Conservation (phyloP, 2,888 invertebrate species). For the Tenodera sinensis region DNA sequence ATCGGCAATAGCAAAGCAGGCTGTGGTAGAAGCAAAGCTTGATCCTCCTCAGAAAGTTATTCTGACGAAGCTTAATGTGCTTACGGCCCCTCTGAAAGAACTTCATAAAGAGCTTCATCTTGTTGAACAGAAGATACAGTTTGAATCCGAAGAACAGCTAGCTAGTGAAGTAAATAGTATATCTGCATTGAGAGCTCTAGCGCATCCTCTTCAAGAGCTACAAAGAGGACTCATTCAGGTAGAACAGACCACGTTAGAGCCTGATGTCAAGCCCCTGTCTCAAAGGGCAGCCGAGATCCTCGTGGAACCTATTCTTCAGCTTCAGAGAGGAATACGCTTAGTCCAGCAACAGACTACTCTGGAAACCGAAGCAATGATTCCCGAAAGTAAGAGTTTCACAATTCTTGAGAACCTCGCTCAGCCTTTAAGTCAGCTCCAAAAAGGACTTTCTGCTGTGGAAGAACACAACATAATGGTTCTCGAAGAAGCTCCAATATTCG, state of each 20-base stretch:
- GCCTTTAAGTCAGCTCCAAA: conserved; percentile 18
- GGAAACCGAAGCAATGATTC: not conserved
- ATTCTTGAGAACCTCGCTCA: conserved; percentile 15
- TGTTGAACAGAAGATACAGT: conserved; percentile 26
- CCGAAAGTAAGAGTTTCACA: not conserved
- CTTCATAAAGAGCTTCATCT: conserved; percentile 45
- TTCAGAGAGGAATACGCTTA: conserved; percentile 37
- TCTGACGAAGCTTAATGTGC: conserved; percentile 30
- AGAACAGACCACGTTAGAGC: conserved; percentile 8
- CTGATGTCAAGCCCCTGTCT: not conserved
- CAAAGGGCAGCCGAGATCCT: conserved; percentile 41
- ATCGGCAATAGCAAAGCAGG: not conserved
- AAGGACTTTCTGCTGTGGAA: not conserved
- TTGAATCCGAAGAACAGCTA: conserved; percentile 16
- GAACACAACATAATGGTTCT: conserved; percentile 1
- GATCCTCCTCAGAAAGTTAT: not conserved
- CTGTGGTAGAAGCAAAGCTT: not conserved
- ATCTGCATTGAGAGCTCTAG: conserved; percentile 42
- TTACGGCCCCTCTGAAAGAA: conserved; percentile 45
- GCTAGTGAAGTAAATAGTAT: not conserved
- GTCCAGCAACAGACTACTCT: conserved; percentile 37
- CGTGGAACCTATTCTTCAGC: conserved; percentile 14
- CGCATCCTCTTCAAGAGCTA: conserved; percentile 45
- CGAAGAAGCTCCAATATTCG: conserved; percentile 4
- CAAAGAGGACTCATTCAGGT: conserved; percentile 44